Evolutionary conservation across 2,113 vertebrate genomes (phyloP), one percentile per base, ranked within the genome.

Genomic region (Clarias macrocephalus): DNA sequence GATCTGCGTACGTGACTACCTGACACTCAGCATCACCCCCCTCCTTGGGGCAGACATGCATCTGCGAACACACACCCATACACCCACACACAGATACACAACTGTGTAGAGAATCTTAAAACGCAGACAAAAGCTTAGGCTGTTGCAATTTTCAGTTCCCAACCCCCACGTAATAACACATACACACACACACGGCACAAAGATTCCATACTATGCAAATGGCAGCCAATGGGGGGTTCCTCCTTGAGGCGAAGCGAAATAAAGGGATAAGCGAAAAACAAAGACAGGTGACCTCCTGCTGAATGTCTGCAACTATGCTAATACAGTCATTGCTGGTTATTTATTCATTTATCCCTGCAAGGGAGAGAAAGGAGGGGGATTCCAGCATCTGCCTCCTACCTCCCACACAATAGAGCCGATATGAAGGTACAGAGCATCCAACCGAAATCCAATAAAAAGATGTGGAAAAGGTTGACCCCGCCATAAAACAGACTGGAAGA

Each of bases 261-360:
- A 83, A 85, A 79, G 59, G 84, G 80, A 83, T 63, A 85, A 83
- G 37, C 30, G 33, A 81, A 86, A 87, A 80, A 87, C 72, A 89
- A 75, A 89, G 83, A 80, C 83, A 89, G 85, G 83, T 91, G 87
- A 88, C 87, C 89, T 90, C 87, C 81, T 12, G 54, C 33, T 70
- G 86, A 75, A 83, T 81, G 84, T 86, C 89, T 88, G 85, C 75
- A 82, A 72, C 85, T 84, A 90, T 90, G 85, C 89, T 90, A 86
- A 90, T 87, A 66, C 37, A 80, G 30, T 80, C 86, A 87, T 88
- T 83, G 73, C 82, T 86, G 89, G 68, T 85, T 84, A 84, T 88
- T 85, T 90, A 90, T 90, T 88, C 63, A 84, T 90, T 82, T 86
- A 88, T 80, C 77, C 56, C 60, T 28, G 75, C 54, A 65, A 66